Evolutionary conservation across 1,140 invertebrate species (phyloP), one percentile per base, ranked within the genome.

Genomic region (Neomicropteryx cornuta): DNA sequence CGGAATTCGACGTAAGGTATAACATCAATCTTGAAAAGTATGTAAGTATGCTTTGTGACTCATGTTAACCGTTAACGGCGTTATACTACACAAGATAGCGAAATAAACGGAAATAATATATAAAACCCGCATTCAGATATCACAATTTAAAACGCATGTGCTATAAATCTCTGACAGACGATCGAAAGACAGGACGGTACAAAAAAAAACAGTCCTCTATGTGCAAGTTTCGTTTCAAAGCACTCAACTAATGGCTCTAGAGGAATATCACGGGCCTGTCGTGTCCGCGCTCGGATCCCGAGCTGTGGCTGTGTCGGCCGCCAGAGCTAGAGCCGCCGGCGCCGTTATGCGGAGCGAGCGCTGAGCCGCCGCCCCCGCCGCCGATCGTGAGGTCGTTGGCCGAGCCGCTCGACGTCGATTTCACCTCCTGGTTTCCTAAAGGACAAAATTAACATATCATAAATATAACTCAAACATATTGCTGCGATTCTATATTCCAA

Each of bases 221-320:
- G n/a, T n/a, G n/a, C n/a, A n/a, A n/a, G n/a, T n/a, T n/a, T n/a
- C n/a, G n/a, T n/a, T n/a, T n/a, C n/a, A n/a, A n/a, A n/a, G n/a
- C n/a, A n/a, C n/a, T n/a, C n/a, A 5, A 36, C 20, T 21, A 41
- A 10, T 5, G 55, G 55, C 53, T 51, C 50, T 62, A 63, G 42
- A 66, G 56, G 55, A 66, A 66, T 22, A 62, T 55, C 42, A 66
- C 62, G 31, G 62, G 61, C 13, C 61, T 36, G 38, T 58, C 53
- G 23, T 43, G 45, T 27, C 52, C 55, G 19, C 51, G 45, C 35
- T 60, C 56, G 19, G 53, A 59, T 46, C 60, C 58, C 47, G 56
- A 61, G 43, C 52, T 55, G 46, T 56, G 53, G 36, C 53, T 56
- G 43, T 52, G 55, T 2, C 51, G 48, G 27, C 57, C 46, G 5